Percentiles rank a stretch among this genome's conserved stretches.
Conservation (phyloP, 1,140 invertebrate species). For the Lordiphosa mommai region DNA sequence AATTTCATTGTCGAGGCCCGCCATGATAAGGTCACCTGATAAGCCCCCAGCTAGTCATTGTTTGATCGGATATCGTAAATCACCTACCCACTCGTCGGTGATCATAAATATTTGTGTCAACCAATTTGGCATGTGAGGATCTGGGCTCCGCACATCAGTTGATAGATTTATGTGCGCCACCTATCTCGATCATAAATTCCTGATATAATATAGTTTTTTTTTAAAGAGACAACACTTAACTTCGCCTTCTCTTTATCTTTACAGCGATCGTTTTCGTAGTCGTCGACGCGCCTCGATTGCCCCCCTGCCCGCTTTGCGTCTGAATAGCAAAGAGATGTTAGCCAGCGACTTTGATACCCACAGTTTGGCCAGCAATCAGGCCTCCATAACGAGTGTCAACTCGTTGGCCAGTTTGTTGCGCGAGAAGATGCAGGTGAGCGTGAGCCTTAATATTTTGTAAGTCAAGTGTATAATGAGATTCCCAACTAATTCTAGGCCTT, state of each 20-base stretch:
- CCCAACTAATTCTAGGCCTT: conserved; percentile 44
- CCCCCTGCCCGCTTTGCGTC: conserved; percentile 66
- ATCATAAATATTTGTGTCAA: conserved; percentile 2
- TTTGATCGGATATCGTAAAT: neutral
- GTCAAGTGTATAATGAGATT: neutral
- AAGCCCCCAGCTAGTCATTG: no score
- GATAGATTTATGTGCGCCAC: neutral
- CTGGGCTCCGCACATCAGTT: no score
- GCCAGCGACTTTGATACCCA: conserved; percentile 77
- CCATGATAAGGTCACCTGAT: no score
- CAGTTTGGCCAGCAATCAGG: conserved; percentile 76
- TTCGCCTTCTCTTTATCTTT: neutral
- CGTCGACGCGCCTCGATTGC: conserved; percentile 72
- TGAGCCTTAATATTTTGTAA: neutral
- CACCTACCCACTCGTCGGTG: neutral
- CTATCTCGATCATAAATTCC: neutral
- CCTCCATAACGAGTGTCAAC: conserved; percentile 89
- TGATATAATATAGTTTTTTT: neutral
- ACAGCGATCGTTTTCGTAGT: conserved; percentile 72
- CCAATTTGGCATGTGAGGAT: conserved; percentile 14
- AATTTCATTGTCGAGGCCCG: no score
- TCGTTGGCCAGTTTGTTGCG: conserved; percentile 89
- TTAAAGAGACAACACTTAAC: neutral
- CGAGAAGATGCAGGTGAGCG: conserved; percentile 88
- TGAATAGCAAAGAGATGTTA: conserved; percentile 78